Conservation (phyloP, 2,888 invertebrate species). For the Antheraea assamensis region DNA sequence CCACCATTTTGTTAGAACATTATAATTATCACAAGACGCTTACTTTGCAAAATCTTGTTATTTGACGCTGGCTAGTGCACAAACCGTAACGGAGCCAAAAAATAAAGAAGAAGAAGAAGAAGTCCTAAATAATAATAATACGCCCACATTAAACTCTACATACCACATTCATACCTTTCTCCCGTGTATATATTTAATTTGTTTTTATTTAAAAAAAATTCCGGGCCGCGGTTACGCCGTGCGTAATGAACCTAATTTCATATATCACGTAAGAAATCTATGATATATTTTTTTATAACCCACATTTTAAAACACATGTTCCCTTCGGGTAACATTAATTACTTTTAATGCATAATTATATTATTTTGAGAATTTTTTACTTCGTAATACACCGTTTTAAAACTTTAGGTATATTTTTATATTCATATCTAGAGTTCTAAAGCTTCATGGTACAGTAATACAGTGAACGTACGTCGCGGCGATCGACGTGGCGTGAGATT, state of each 20-base stretch:
- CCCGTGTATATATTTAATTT: neutral
- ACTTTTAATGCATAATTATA: conserved; percentile 5
- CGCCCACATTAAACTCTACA: neutral
- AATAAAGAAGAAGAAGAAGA: neutral
- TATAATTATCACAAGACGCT: too few relatives aligned
- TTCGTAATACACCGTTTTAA: neutral
- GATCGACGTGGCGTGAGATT: too few relatives aligned
- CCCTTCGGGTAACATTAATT: conserved; percentile 10
- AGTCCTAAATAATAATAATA: neutral
- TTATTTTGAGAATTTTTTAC: neutral
- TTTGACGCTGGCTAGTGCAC: too few relatives aligned
- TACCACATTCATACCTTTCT: neutral
- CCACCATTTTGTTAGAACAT: too few relatives aligned
- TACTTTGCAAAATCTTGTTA: too few relatives aligned
- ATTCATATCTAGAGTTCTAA: neutral
- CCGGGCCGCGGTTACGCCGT: neutral
- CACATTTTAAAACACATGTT: conserved; percentile 1
- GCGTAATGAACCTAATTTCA: conserved; percentile 6
- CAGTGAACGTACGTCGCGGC: too few relatives aligned
- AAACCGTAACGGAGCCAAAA: too few relatives aligned
- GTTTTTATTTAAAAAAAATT: conserved; percentile 1
- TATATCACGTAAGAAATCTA: neutral
- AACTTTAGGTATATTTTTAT: neutral
- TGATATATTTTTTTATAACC: conserved; percentile 12
- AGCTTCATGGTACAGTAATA: too few relatives aligned